These are phyloP conservation scores for Microcebus lehilahytsara DNA, from an alignment of 2,113 vertebrate genomes.

Conservation along the genomic window DNA sequence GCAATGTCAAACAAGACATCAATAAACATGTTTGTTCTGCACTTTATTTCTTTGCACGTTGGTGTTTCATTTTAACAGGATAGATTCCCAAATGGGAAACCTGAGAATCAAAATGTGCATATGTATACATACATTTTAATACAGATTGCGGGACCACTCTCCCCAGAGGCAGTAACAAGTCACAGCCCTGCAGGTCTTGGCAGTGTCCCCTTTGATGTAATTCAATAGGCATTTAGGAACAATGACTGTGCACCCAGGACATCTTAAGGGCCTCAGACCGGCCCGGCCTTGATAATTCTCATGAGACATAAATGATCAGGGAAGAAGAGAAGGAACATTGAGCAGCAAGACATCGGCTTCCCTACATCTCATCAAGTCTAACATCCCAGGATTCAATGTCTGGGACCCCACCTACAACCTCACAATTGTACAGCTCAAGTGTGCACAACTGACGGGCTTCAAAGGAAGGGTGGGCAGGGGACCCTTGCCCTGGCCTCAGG, in stretches of 20 bases:
- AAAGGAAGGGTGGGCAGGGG: not conserved
- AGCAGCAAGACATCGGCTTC: not conserved
- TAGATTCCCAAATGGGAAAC: not conserved
- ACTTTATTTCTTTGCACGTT: not conserved
- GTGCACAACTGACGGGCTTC: not conserved
- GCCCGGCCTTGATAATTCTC: not conserved
- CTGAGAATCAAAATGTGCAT: not conserved
- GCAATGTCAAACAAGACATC: not conserved
- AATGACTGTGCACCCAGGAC: no score
- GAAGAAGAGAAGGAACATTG: not conserved
- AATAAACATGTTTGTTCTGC: not conserved
- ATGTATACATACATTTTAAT: not conserved
- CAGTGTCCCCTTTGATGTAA: rapidly evolving
- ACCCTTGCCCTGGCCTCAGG: rapidly evolving
- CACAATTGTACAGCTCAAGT: no score
- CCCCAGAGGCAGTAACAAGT: not conserved
- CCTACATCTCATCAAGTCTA: not conserved
- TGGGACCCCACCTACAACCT: not conserved
- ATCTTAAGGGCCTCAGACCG: not conserved
- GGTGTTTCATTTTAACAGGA: not conserved
- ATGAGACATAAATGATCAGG: not conserved
- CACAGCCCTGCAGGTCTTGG: not conserved
- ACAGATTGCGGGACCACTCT: not conserved
- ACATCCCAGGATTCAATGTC: not conserved
- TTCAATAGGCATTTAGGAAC: not conserved